A percentile compares a stretch with the other conserved stretches of the same genome.
These are phyloP conservation scores for Hylaea fasciaria DNA, from an alignment of 2,888 invertebrate genomes.

Conservation along the genomic window DNA sequence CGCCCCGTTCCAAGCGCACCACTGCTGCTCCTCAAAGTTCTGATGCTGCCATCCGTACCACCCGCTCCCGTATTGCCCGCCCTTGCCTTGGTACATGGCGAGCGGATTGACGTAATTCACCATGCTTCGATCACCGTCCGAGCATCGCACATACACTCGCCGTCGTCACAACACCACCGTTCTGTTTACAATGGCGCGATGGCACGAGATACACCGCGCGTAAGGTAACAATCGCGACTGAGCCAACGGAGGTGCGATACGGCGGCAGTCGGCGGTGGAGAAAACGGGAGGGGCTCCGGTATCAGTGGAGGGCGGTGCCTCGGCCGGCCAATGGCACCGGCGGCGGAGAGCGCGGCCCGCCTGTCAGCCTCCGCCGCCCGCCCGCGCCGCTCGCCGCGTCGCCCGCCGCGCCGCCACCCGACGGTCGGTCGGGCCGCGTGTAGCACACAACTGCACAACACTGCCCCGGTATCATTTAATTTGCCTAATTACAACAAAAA, in stretches of 20 bases:
- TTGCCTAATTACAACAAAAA: conserved; percentile 80
- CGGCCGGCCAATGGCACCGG: conserved; percentile 60
- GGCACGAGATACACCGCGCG: conserved; percentile 61
- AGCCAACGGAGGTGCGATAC: conserved; percentile 46
- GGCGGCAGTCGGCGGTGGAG: conserved; percentile 45
- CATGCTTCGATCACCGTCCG: conserved; percentile 85
- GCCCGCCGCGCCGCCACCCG: conserved; percentile 11
- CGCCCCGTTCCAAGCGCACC: conserved; percentile 83
- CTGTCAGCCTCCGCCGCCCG: conserved; percentile 22
- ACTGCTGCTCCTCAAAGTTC: conserved; percentile 85
- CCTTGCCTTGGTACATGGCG: conserved; percentile 88
- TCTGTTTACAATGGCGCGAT: conserved; percentile 41
- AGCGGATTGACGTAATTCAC: conserved; percentile 90
- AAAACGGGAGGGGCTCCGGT: conserved; percentile 52
- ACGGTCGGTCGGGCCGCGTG: conserved; percentile 20
- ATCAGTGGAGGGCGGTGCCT: conserved; percentile 55
- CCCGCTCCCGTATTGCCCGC: conserved; percentile 78
- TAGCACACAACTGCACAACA: conserved; percentile 53
- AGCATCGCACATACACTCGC: conserved; percentile 80
- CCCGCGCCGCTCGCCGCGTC: conserved; percentile 13
- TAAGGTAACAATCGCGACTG: conserved; percentile 70
- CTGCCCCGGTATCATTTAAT: conserved; percentile 67
- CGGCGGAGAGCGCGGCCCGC: conserved; percentile 35
- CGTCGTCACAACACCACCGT: conserved; percentile 73
- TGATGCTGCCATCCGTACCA: conserved; percentile 83